Percentiles rank a stretch among this genome's conserved stretches.
Evolutionary conservation across 92 coral and sea anemone genomes (phyloP).

Genomic region (Nematostella vectensis): DNA sequence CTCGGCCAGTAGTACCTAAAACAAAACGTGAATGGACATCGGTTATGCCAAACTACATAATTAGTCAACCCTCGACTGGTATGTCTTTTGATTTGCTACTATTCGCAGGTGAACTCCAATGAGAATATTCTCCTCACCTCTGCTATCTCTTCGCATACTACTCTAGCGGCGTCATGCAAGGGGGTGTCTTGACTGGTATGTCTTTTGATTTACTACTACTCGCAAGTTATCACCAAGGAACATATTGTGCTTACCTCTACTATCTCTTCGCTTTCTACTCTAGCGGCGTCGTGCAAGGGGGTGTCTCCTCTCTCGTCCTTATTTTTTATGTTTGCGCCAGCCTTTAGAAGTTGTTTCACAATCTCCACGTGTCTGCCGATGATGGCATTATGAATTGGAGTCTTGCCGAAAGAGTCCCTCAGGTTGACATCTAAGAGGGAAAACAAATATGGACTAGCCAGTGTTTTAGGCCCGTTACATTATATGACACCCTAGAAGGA

Average conservation of each 20-base stretch:
- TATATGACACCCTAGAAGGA: too few relatives aligned
- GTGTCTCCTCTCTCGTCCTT: conserved; percentile 73
- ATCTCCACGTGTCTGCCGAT: conserved; percentile 56
- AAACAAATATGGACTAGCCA: too few relatives aligned
- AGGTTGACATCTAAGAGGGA: conserved; percentile 47
- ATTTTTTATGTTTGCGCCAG: conserved; percentile 61
- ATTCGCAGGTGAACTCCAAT: too few relatives aligned
- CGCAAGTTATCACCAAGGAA: too few relatives aligned
- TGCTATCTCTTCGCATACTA: conserved; percentile 52
- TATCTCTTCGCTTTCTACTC: conserved; percentile 50
- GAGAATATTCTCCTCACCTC: conserved; percentile 33
- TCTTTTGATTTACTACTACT: too few relatives aligned
- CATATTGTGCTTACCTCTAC: conserved; percentile 49
- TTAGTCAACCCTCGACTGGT: too few relatives aligned
- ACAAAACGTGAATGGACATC: background rate
- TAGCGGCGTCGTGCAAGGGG: conserved; percentile 65
- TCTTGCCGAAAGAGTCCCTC: conserved; percentile 68
- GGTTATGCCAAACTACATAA: too few relatives aligned
- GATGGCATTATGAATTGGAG: conserved; percentile 77
- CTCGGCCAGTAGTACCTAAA: conserved; percentile 40
- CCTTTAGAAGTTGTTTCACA: conserved; percentile 52
- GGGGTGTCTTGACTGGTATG: too few relatives aligned
- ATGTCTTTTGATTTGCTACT: too few relatives aligned
- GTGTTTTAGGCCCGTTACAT: too few relatives aligned
- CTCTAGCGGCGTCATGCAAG: conserved; percentile 59